Evolutionary conservation across 2,113 vertebrate genomes (phyloP).

Genomic region (Leucosticte australis): DNA sequence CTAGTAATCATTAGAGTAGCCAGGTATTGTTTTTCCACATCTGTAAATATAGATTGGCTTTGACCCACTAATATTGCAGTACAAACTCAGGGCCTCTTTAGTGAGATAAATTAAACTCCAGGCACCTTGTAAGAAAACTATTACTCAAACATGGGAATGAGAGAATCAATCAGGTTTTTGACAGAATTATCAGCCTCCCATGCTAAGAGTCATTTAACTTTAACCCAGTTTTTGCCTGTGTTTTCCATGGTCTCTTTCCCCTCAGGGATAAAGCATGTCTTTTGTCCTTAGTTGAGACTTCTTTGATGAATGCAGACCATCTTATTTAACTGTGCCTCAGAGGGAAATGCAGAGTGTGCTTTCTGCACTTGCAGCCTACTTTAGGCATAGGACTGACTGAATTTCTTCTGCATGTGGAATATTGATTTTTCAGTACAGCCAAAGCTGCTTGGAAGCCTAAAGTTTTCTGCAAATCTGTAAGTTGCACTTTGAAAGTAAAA

Average conservation of each 20-base stretch:
- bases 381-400: background rate
- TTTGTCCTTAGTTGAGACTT: background rate
- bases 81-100: background rate
- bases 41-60: background rate
- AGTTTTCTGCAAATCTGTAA: background rate
- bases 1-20: background rate
- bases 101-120: conserved; percentile 3
- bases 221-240: background rate
- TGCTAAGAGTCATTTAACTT: background rate
- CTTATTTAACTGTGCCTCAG: background rate
- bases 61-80: background rate
- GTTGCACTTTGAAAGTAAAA: background rate
- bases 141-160: background rate
- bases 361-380: background rate
- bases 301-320: background rate
- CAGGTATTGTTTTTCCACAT: background rate
- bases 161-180: background rate
- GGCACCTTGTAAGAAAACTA: background rate
- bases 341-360: background rate
- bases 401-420: background rate
- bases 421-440: background rate
- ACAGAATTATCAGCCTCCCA: background rate
- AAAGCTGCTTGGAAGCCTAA: background rate
- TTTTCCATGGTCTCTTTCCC: background rate
- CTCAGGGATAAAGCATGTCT: background rate